A percentile compares a stretch with the other conserved stretches of the same genome.
Conservation (phyloP, 30 jellyfish, hydroid and myxozoan genomes). For the Hydractinia symbiolongicarpus region DNA sequence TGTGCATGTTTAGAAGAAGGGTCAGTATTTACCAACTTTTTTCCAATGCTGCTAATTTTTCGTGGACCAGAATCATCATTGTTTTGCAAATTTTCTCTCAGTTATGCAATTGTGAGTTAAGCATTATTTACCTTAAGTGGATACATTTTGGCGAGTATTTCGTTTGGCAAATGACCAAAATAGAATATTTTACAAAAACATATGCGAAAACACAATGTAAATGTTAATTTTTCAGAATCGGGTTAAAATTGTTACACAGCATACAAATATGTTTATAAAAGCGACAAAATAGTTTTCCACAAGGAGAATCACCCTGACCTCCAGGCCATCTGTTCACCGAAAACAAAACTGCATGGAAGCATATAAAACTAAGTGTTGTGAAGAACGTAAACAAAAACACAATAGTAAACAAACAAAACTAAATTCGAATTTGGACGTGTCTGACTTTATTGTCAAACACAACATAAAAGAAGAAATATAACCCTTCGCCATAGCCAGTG, state of each 20-base stretch:
- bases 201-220: not conserved
- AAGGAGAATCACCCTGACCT: slow-evolving; percentile 38
- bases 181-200: too few species aligned
- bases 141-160: too few species aligned
- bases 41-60: too few species aligned
- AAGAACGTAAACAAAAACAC: not conserved
- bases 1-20: too few species aligned
- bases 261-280: slow-evolving; percentile 28
- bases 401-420: not conserved
- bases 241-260: slow-evolving; percentile 32
- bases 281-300: slow-evolving; percentile 30
- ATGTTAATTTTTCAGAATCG: not conserved
- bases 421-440: not conserved
- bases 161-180: too few species aligned
- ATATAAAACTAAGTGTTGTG: not conserved
- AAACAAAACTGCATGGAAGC: slow-evolving; percentile 41
- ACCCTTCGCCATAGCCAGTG: slow-evolving; percentile 2
- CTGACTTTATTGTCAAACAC: not conserved
- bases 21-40: too few species aligned
- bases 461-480: not conserved
- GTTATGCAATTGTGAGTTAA: too few species aligned
- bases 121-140: too few species aligned
- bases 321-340: slow-evolving; percentile 32
- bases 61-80: too few species aligned
- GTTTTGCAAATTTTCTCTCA: too few species aligned